Conservation (phyloP, 2,797 vertebrate genomes). For the Dermochelys coriacea region DNA sequence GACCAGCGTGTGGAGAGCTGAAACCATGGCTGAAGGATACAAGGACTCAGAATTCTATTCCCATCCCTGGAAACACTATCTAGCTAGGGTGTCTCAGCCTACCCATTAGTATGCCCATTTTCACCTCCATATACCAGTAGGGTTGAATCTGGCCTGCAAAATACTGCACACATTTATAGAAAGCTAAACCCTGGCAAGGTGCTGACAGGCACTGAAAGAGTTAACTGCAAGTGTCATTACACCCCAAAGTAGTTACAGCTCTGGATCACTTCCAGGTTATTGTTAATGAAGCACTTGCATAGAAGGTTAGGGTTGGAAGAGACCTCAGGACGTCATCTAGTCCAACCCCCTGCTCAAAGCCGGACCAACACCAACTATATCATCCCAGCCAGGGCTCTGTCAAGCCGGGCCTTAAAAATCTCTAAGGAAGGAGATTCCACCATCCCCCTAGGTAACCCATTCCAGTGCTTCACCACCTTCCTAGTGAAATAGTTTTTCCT, state of each 20-base stretch:
- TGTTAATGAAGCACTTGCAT: not conserved
- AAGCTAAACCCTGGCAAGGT: not conserved
- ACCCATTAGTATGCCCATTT: not conserved
- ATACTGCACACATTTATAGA: not conserved
- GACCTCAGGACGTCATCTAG: not conserved
- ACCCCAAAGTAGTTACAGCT: not conserved
- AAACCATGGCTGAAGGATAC: conserved; percentile 1
- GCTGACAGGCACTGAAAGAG: not conserved
- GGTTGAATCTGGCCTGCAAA: not conserved
- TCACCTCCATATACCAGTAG: not conserved
- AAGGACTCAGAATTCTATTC: not conserved
- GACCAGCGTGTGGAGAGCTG: not conserved
- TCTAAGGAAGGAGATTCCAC: no score
- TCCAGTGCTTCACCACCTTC: no score
- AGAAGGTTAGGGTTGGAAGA: no score
- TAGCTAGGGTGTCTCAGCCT: not conserved
- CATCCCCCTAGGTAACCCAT: no score
- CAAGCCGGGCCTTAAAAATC: no score
- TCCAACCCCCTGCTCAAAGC: no score
- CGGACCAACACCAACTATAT: no score
- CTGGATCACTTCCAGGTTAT: not conserved
- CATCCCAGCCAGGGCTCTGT: no score
- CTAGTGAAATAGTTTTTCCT: no score
- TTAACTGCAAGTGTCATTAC: not conserved
- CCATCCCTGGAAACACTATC: not conserved